phyloP scores from a whole-genome alignment of 2,888 invertebrate species.

The Tanypteryx hageni region DNA sequence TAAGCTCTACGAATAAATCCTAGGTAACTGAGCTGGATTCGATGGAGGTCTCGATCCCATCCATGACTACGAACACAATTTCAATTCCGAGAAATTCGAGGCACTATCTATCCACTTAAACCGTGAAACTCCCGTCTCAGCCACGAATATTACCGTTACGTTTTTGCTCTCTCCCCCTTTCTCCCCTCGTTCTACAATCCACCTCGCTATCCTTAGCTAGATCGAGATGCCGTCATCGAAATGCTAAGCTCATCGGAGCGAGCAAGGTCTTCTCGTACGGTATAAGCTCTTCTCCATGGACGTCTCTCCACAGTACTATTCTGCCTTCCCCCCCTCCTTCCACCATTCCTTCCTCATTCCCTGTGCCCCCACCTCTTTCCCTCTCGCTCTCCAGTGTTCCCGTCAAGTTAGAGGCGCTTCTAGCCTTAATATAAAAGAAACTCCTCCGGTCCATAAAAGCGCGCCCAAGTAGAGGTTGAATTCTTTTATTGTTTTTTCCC shows the following conservation, averaged over 20 bases:
- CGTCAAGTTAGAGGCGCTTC: neutral
- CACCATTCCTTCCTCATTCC: no score
- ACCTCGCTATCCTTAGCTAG: neutral
- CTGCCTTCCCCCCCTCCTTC: no score
- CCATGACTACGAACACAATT: neutral
- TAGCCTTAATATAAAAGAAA: neutral
- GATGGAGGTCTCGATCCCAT: neutral
- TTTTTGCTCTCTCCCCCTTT: neutral
- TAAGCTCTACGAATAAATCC: no score
- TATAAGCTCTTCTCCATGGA: neutral
- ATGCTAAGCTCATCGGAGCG: slow-evolving; percentile 8
- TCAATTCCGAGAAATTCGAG: neutral
- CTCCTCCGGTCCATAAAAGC: slow-evolving; percentile 3
- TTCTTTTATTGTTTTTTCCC: neutral
- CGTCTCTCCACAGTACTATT: no score
- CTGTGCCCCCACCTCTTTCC: neutral
- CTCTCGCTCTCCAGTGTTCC: neutral
- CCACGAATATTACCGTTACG: neutral
- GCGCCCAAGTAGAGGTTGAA: neutral
- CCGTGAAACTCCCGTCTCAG: neutral
- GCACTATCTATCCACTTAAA: neutral
- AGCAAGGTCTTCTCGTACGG: neutral
- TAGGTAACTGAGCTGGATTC: no score
- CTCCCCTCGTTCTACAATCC: neutral
- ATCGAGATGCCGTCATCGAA: slow-evolving; percentile 15